Evolutionary conservation across 2,888 invertebrate species (phyloP).

Genomic region (Tubulanus polymorphus): DNA sequence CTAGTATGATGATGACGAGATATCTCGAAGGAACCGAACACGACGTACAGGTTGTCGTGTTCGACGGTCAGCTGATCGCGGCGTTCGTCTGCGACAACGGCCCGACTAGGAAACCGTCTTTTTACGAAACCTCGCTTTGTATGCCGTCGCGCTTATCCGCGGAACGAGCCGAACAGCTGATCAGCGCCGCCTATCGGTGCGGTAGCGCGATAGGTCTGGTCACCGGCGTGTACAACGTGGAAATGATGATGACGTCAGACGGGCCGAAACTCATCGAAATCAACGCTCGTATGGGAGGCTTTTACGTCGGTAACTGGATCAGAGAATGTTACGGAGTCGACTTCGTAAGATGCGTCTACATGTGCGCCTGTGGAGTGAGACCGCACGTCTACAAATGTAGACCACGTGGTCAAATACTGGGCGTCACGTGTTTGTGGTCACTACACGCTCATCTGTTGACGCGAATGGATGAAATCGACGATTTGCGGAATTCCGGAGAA

Average conservation of each 20-base stretch:
- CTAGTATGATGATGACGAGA: slow-evolving; percentile 28
- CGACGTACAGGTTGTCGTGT: slow-evolving; percentile 30
- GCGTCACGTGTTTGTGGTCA: too few relatives aligned
- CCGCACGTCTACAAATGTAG: background rate
- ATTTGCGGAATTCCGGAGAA: too few relatives aligned
- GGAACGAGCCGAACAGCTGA: background rate
- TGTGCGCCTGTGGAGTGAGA: slow-evolving; percentile 3
- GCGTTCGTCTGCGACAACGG: slow-evolving; percentile 36
- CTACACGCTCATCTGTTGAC: too few relatives aligned
- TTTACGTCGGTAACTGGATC: slow-evolving; percentile 29
- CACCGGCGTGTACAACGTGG: slow-evolving; percentile 28
- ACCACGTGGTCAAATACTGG: slow-evolving; percentile 1
- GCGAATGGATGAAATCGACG: too few relatives aligned
- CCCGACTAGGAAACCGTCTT: slow-evolving; percentile 24
- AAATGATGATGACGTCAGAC: slow-evolving; percentile 26
- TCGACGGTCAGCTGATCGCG: slow-evolving; percentile 24
- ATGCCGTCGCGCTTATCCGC: slow-evolving; percentile 26
- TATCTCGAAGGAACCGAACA: slow-evolving; percentile 28
- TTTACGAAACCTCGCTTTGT: slow-evolving; percentile 25
- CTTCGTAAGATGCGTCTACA: slow-evolving; percentile 9
- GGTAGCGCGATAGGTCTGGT: slow-evolving; percentile 7
- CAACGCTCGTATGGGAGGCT: slow-evolving; percentile 31
- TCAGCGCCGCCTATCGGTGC: slow-evolving; percentile 21
- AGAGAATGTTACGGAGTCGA: slow-evolving; percentile 21
- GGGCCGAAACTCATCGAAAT: slow-evolving; percentile 33